Conservation (phyloP, 2,888 invertebrate species). For the Caprella mutica region DNA sequence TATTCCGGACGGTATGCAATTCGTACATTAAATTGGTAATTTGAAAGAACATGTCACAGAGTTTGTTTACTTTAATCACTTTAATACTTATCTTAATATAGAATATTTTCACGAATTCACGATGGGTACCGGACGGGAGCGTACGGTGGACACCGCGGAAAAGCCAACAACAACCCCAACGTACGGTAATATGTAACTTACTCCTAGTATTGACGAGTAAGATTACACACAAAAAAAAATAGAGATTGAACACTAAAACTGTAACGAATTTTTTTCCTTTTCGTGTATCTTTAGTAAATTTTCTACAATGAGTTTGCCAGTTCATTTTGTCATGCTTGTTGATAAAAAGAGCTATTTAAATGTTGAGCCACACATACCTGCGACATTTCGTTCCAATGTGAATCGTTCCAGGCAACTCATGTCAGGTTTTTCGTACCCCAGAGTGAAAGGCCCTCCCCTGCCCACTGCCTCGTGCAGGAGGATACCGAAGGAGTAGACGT, state of each 20-base stretch:
- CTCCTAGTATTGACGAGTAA: too few species aligned
- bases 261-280: too few species aligned
- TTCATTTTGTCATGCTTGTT: too few species aligned
- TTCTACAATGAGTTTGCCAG: too few species aligned
- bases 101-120: too few species aligned
- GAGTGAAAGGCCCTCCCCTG: slow-evolving; percentile 63
- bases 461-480: slow-evolving; percentile 89
- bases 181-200: too few species aligned
- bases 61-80: background rate
- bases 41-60: background rate
- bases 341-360: background rate
- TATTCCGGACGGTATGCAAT: background rate
- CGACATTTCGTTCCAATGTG: background rate
- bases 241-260: too few species aligned
- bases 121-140: too few species aligned
- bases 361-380: background rate
- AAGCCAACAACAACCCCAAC: too few species aligned
- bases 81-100: background rate
- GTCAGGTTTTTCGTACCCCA: background rate
- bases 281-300: too few species aligned
- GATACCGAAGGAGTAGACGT: slow-evolving; percentile 92
- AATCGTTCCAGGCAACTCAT: background rate
- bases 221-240: too few species aligned
- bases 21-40: background rate
- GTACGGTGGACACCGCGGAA: too few species aligned